Conservation (phyloP, 2,113 vertebrate species). For the Sinocyclocheilus maitianheensis region DNA sequence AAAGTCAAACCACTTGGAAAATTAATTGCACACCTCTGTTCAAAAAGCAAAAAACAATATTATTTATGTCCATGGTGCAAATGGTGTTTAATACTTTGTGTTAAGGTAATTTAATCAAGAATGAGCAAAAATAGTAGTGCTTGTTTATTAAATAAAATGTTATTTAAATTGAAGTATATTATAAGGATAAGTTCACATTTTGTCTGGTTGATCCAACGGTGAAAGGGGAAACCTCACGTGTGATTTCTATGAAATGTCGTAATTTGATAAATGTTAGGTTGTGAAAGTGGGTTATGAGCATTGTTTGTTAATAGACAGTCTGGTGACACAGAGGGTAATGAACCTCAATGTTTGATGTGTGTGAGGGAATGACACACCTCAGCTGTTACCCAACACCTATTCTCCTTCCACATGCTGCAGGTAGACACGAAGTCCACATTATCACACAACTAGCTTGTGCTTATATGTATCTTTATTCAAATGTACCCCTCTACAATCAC, state of each 20-base stretch:
- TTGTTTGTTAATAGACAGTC: not conserved
- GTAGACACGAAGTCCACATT: conserved; percentile 5
- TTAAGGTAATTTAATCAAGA: too few relatives aligned
- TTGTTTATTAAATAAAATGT: too few relatives aligned
- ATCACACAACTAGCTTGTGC: conserved; percentile 6
- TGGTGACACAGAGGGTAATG: not conserved
- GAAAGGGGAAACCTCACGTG: not conserved
- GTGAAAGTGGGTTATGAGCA: conserved; percentile 1
- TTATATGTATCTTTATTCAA: conserved; percentile 4
- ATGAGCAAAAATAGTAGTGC: too few relatives aligned
- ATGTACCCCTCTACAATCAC: not conserved
- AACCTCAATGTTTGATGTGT: conserved; percentile 1
- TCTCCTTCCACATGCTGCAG: not conserved
- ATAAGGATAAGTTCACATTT: not conserved
- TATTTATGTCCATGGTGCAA: too few relatives aligned
- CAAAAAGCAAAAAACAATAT: too few relatives aligned
- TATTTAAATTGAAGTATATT: too few relatives aligned
- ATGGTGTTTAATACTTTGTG: too few relatives aligned
- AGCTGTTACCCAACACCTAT: conserved; percentile 12
- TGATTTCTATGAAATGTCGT: not conserved
- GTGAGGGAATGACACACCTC: conserved; percentile 7
- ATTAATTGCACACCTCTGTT: too few relatives aligned
- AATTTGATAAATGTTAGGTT: not conserved
- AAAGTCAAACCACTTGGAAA: too few relatives aligned
- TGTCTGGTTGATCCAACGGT: not conserved